Evolutionary conservation across 2,797 vertebrate species (phyloP).

Genomic region (Cirrhinus mrigala): DNA sequence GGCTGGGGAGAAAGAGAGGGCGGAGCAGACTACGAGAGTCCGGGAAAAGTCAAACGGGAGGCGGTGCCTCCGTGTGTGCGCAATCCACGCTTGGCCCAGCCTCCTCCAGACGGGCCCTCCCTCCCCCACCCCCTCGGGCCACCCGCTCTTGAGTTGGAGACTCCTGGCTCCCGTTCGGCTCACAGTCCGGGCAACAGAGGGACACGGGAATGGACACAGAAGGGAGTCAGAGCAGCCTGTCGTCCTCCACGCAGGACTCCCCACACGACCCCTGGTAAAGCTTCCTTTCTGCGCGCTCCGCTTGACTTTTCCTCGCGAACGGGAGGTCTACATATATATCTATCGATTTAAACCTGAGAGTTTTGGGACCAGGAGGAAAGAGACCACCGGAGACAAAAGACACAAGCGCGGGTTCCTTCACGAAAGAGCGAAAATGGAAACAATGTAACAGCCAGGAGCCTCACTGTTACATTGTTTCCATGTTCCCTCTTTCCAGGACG

Average conservation of each 20-base stretch:
- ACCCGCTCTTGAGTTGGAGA: slow-evolving; percentile 83
- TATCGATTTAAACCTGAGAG: slow-evolving; percentile 38
- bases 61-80: slow-evolving; percentile 75
- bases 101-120: slow-evolving; percentile 70
- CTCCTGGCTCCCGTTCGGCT: slow-evolving; percentile 79
- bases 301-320: slow-evolving; percentile 10
- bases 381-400: slow-evolving; percentile 79
- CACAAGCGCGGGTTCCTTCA: slow-evolving; percentile 69
- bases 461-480: slow-evolving; percentile 33
- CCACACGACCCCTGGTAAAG: slow-evolving; percentile 95
- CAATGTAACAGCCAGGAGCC: slow-evolving; percentile 32
- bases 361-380: slow-evolving; percentile 41
- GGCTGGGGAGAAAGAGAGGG: slow-evolving; percentile 56
- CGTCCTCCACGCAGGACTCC: slow-evolving; percentile 91
- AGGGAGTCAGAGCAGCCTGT: slow-evolving; percentile 94
- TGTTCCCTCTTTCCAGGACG: slow-evolving; percentile 12
- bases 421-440: slow-evolving; percentile 58
- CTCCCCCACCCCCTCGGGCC: slow-evolving; percentile 66
- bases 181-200: slow-evolving; percentile 77
- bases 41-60: slow-evolving; percentile 73
- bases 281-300: slow-evolving; percentile 53
- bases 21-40: slow-evolving; percentile 56
- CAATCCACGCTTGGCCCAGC: slow-evolving; percentile 82
- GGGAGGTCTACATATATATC: neutral
- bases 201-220: slow-evolving; percentile 93